Evolutionary conservation across 1,140 invertebrate species (phyloP), one percentile per base, ranked within the genome.

Genomic region (Asbolus verrucosus): DNA sequence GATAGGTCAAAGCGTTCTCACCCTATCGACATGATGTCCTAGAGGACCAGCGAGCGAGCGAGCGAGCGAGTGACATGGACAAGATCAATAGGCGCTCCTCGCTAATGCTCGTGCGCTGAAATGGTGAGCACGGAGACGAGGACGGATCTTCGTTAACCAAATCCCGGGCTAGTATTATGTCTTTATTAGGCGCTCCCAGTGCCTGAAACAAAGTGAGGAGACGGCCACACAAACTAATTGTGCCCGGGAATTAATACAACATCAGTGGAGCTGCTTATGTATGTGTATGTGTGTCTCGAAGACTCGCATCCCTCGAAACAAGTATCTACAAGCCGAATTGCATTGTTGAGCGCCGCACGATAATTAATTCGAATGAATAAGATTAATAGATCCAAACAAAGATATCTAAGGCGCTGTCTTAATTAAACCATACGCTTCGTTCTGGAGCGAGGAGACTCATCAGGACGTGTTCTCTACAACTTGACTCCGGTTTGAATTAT

Each of bases 331-430:
- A 46, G 24, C 70, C 65, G 70, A 62, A 68, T 61, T 33, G 66
- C 65, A 68, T 69, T 68, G 70, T 68, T 65, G 60, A 68, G 54
- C 50, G 43, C 65, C 69, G 41, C 65, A 59, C 27, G 59, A 65
- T 70, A 73, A 70, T 73, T 73, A 73, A 71, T 73, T 67, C 54
- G 50, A 69, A 74, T 68, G 70, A 74, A 74, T 74, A 74, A 74
- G 72, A 74, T 74, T 71, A 74, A 74, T 74, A 69, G 72, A 74
- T 68, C 65, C 63, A 67, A 71, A 74, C 70, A 71, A 71, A 71
- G 72, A 70, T 74, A 74, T 71, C 71, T 66, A 67, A 66, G 38
- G 65, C 14, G 24, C 46, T 33, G 71, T 69, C 72, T 74, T 74
- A 74, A 74, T 74, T 74, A 74, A 74, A 74, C 27, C 36, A n/a